Percentiles rank a stretch among this genome's conserved stretches.
These are phyloP conservation scores for Clytia hemisphaerica DNA, from an alignment of 30 jellyfish, hydroid and myxozoan species.

Conservation along the genomic window DNA sequence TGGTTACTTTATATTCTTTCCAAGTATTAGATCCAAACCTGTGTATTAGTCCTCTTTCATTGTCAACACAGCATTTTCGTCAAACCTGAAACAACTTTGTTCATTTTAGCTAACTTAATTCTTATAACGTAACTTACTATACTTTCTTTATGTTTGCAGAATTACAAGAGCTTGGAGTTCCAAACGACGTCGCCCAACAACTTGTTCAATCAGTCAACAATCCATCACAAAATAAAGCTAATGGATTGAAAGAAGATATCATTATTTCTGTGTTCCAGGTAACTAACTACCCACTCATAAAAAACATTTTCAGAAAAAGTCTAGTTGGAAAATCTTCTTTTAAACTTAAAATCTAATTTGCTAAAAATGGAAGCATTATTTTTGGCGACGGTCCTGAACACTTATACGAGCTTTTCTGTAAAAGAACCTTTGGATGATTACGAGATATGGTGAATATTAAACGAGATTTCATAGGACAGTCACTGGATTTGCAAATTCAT, in stretches of 20 bases:
- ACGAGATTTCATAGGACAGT: too few relatives aligned
- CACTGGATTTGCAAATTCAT: too few relatives aligned
- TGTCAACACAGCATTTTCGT: too few relatives aligned
- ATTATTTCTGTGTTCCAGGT: conserved; percentile 79
- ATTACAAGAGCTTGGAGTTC: conserved; percentile 12
- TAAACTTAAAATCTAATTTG: not conserved
- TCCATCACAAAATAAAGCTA: not conserved
- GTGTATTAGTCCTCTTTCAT: too few relatives aligned
- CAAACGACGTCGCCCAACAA: conserved; percentile 21
- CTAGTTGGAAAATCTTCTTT: not conserved
- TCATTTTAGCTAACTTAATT: too few relatives aligned
- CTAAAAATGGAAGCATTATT: not conserved
- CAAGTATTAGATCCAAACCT: too few relatives aligned
- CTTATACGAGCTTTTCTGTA: not conserved
- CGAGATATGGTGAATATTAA: too few relatives aligned
- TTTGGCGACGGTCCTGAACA: not conserved
- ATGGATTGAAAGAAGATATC: conserved; percentile 60
- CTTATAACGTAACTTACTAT: not conserved
- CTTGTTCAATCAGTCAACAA: conserved; percentile 8
- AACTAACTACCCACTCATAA: not conserved
- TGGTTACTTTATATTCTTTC: too few relatives aligned
- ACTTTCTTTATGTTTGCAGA: conserved; percentile 11
- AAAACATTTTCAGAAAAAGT: not conserved
- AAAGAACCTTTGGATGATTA: too few relatives aligned
- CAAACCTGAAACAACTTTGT: too few relatives aligned